Conservation (phyloP, 1,140 invertebrate genomes). For the Achatina immaculata region DNA sequence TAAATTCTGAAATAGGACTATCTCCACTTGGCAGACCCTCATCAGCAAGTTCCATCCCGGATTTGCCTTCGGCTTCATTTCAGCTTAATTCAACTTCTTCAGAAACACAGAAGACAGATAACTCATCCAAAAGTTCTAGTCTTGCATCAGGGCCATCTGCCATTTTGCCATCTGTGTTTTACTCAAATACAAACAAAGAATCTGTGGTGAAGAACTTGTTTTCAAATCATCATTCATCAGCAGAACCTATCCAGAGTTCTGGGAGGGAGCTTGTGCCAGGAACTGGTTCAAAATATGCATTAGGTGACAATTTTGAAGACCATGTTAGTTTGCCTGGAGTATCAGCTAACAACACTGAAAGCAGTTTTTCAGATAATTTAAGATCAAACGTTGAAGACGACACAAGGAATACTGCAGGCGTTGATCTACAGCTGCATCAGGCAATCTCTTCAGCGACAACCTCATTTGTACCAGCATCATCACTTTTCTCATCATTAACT, state of each 20-base stretch:
- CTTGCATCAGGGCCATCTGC: too few species aligned
- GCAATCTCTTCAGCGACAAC: not conserved
- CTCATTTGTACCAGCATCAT: not conserved
- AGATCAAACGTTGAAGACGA: too few species aligned
- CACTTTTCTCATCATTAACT: too few species aligned
- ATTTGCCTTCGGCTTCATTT: not conserved
- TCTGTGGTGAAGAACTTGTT: conserved; percentile 9
- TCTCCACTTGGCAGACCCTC: not conserved
- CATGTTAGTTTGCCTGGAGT: not conserved
- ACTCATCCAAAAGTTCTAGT: too few species aligned
- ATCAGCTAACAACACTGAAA: not conserved
- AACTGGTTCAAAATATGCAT: conserved; percentile 15
- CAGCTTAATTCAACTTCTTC: not conserved
- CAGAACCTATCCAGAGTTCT: not conserved
- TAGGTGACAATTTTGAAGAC: not conserved
- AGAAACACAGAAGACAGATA: not conserved
- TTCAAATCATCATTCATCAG: not conserved
- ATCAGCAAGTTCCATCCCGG: not conserved
- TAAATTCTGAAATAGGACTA: not conserved
- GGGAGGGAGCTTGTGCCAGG: not conserved
- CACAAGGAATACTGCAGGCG: too few species aligned
- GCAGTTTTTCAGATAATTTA: not conserved
- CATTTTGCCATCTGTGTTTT: not conserved
- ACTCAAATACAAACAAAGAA: conserved; percentile 14
- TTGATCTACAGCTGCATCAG: not conserved